Conservation (phyloP, 2,113 vertebrate genomes). For the Scortum barcoo region DNA sequence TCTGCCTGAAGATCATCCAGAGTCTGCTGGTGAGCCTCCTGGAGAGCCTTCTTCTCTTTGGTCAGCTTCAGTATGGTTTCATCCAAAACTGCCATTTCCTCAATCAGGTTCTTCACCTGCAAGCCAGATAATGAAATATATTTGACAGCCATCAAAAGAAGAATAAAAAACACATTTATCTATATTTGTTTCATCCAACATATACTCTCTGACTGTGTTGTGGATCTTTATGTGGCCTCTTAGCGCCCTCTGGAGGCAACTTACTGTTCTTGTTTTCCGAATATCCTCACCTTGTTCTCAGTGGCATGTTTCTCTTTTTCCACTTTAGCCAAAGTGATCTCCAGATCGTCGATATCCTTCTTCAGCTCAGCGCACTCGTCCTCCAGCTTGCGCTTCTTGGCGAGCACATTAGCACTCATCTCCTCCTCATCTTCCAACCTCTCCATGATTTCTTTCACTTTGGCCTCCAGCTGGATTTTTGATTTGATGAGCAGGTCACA, state of each 20-base stretch:
- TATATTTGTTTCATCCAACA: not conserved
- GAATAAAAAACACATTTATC: not conserved
- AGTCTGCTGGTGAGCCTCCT: slow-evolving; percentile 93
- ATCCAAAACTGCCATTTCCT: slow-evolving; percentile 93
- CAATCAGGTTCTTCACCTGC: slow-evolving; percentile 95
- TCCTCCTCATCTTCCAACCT: slow-evolving; percentile 95
- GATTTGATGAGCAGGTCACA: slow-evolving; percentile 95
- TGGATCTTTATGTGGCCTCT: slow-evolving; percentile 1
- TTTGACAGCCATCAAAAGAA: not conserved
- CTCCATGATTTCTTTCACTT: slow-evolving; percentile 91
- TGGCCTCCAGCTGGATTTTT: slow-evolving; percentile 94
- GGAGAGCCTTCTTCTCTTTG: slow-evolving; percentile 93
- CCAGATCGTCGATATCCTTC: slow-evolving; percentile 95
- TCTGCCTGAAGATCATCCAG: slow-evolving; percentile 94
- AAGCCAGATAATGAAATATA: not conserved
- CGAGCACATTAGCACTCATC: slow-evolving; percentile 87
- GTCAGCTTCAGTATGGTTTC: slow-evolving; percentile 91
- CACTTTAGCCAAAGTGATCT: slow-evolving; percentile 93
- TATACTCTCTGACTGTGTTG: not conserved
- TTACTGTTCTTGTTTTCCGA: not conserved
- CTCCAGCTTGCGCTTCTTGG: slow-evolving; percentile 93
- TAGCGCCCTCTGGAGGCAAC: not conserved
- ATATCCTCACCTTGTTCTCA: slow-evolving; percentile 90
- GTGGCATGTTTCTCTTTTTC: slow-evolving; percentile 97
- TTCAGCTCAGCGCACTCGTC: slow-evolving; percentile 94